phyloP scores from a whole-genome alignment of 2,797 vertebrate species.

The Lophius americanus region DNA sequence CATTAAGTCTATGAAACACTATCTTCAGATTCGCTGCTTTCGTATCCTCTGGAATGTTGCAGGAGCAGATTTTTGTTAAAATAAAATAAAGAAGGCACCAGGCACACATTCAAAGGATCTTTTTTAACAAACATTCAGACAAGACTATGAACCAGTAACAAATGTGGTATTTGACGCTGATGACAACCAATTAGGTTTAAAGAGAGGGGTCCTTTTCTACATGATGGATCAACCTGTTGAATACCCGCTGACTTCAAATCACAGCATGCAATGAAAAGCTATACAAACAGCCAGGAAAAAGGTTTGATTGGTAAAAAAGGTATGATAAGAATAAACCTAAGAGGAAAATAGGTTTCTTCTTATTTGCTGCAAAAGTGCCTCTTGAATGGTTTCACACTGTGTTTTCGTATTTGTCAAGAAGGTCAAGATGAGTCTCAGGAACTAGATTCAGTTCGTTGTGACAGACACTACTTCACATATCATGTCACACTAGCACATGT shows the following conservation, averaged over 20 bases:
- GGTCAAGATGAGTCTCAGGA: not conserved
- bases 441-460: not conserved
- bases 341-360: not conserved
- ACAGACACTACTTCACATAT: not conserved
- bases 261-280: conserved; percentile 11
- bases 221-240: conserved; percentile 2
- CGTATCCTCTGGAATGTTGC: not conserved
- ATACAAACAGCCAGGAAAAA: not conserved
- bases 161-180: conserved; percentile 5
- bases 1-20: not conserved
- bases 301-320: not conserved
- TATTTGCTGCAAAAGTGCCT: not conserved
- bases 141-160: not conserved
- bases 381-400: not conserved
- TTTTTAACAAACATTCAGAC: not conserved
- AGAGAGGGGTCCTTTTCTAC: conserved; percentile 7
- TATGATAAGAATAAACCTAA: not conserved
- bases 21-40: not conserved
- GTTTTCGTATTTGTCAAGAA: not conserved
- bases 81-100: not conserved
- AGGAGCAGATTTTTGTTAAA: not conserved
- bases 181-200: conserved; percentile 24
- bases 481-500: not conserved
- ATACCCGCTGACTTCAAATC: conserved; percentile 11
- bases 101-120: not conserved